phyloP scores from a whole-genome alignment of 2,113 vertebrate species.

The Cynopterus brachyotis region DNA sequence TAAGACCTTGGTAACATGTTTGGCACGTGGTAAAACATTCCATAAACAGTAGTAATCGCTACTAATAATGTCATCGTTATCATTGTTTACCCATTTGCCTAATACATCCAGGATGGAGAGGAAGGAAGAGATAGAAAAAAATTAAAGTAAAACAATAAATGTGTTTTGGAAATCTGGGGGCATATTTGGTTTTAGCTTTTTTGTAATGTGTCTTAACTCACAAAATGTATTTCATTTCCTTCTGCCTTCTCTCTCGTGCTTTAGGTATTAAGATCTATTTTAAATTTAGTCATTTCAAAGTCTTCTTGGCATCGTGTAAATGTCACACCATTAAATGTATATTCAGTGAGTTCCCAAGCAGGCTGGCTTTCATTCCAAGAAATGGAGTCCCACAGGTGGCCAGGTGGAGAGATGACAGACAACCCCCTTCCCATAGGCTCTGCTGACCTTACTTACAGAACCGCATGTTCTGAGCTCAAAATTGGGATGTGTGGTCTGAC shows the following conservation, averaged over 20 bases:
- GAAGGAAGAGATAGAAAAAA: background rate
- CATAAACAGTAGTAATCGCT: background rate
- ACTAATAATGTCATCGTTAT: background rate
- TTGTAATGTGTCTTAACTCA: background rate
- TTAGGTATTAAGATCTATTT: slow-evolving; percentile 68
- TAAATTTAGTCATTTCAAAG: slow-evolving; percentile 67
- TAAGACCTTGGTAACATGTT: background rate
- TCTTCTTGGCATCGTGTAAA: slow-evolving; percentile 56
- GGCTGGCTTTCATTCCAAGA: slow-evolving; percentile 23
- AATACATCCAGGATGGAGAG: background rate
- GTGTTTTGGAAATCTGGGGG: background rate
- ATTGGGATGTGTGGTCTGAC: slow-evolving; percentile 49
- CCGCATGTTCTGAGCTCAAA: slow-evolving; percentile 1
- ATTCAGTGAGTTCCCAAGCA: slow-evolving; percentile 22
- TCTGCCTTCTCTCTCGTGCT: slow-evolving; percentile 19
- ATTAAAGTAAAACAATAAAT: background rate
- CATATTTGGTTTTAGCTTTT: slow-evolving; percentile 7
- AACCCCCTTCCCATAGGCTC: background rate
- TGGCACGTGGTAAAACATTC: background rate
- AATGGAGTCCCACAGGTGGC: background rate
- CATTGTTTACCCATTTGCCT: background rate
- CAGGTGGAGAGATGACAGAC: slow-evolving; percentile 22
- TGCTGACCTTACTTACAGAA: background rate
- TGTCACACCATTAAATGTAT: slow-evolving; percentile 60
- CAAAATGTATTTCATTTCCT: slow-evolving; percentile 5